These are phyloP conservation scores for Drosophila fuyamai DNA, from an alignment of 1,140 invertebrate species.

Conservation along the genomic window DNA sequence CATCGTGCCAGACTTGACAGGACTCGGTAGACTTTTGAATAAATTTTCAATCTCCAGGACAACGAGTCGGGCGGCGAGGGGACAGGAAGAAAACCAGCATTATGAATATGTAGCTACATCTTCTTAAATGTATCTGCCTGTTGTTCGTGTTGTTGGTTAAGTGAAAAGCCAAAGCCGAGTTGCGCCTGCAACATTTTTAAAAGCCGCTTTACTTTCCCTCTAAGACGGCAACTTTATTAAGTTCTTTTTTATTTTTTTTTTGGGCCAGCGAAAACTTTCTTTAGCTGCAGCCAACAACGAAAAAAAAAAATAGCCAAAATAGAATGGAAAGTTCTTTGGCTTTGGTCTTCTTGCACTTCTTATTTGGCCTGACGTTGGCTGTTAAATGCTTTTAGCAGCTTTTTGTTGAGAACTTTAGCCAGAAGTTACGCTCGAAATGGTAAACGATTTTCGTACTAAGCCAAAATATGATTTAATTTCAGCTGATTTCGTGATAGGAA, in stretches of 20 bases:
- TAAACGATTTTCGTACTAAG: conserved; percentile 5
- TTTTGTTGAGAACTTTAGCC: conserved; percentile 53
- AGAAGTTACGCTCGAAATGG: conserved; percentile 46
- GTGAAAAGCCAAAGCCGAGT: conserved; percentile 74
- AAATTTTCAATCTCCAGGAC: conserved; percentile 74
- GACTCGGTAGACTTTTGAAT: conserved; percentile 77
- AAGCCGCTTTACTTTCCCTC: conserved; percentile 73
- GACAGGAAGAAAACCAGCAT: conserved; percentile 59
- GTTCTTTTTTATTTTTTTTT: conserved; percentile 11
- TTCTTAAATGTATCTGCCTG: conserved; percentile 58
- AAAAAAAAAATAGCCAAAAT: conserved; percentile 28
- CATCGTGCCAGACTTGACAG: conserved; percentile 61
- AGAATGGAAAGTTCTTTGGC: conserved; percentile 46
- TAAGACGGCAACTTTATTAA: conserved; percentile 66
- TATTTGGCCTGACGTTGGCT: conserved; percentile 21
- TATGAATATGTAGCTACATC: conserved; percentile 80
- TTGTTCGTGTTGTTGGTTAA: conserved; percentile 55
- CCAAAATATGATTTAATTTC: conserved; percentile 34
- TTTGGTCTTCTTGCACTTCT: conserved; percentile 23
- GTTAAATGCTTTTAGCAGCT: conserved; percentile 76
- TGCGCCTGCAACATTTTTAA: conserved; percentile 72
- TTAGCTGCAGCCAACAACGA: conserved; percentile 35
- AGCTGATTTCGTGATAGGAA: conserved; percentile 34
- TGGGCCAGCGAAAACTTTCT: conserved; percentile 55
- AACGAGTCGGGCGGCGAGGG: conserved; percentile 15